These are phyloP conservation scores for Cheirogaleus major DNA, from an alignment of 2,797 vertebrate genomes.

Conservation along the genomic window DNA sequence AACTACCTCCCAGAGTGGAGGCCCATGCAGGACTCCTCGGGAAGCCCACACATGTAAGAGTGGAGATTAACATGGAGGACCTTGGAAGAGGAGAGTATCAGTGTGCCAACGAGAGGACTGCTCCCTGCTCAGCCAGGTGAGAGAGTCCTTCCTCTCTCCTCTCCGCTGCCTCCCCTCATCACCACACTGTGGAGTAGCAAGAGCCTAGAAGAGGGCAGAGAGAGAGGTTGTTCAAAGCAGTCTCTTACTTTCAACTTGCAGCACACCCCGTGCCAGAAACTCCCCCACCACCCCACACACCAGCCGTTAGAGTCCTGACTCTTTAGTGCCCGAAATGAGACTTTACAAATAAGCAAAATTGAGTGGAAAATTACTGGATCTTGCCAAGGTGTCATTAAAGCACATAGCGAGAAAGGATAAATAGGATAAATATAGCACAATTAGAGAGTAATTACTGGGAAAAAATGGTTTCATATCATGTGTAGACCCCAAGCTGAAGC, in stretches of 20 bases:
- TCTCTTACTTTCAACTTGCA: not conserved
- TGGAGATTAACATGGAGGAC: not conserved
- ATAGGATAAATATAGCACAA: not conserved
- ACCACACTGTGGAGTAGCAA: not conserved
- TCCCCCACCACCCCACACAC: not conserved
- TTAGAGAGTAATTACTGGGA: not conserved
- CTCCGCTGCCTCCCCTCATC: no score
- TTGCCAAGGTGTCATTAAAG: not conserved
- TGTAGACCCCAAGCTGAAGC: not conserved
- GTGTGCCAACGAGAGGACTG: not conserved
- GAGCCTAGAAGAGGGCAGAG: not conserved
- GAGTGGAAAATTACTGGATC: conserved; percentile 10
- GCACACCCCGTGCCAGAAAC: not conserved
- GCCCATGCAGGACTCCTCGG: not conserved
- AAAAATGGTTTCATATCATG: not conserved
- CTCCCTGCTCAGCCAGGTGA: not conserved
- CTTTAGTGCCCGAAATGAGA: not conserved
- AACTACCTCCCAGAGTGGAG: not conserved
- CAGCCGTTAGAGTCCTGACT: not conserved
- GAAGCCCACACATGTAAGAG: fast-evolving
- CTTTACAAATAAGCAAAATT: not conserved
- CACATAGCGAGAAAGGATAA: not conserved
- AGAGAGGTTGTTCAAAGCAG: not conserved
- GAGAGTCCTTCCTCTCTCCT: not conserved
- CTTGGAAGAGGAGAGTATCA: not conserved